Evolutionary conservation across 64 coral and sea anemone species (phyloP), one percentile per base, ranked within the genome.

Genomic region (Montipora efflorescens): DNA sequence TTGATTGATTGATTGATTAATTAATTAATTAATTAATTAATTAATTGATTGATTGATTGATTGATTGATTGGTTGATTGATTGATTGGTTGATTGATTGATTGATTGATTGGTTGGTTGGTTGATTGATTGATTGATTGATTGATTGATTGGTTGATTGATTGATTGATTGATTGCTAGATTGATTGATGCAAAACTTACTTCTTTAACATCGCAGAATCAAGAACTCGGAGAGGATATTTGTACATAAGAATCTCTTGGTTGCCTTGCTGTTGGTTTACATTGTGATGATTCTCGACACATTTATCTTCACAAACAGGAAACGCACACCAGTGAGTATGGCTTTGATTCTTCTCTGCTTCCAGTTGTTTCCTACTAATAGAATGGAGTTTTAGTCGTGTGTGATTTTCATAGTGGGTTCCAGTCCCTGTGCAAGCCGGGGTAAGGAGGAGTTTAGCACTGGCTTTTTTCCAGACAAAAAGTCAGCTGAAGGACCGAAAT

Each of bases 281-380:
- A 72, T 86, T 44, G 44, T 72, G 66, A 86, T 86, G 82, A 86
- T 86, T 46, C 68, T 86, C 4, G 82, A 86, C 66, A 22, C 82
- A 4, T 86, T 50, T 70, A 46, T 86, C 7, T 86, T 86, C 19
- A 86, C 82, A 12, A 72, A 86, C 64, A 70, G 82, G 82, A 86
- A 86, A 23, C 44, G 71, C 18, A 86, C 45, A n/a, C 82, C 82
- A 47, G 82, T 86, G 19, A 86, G 62, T 86, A 20, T 71, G 36
- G 8, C 0, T 64, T 3, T 15, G 9, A 16, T 12, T 64, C 15
- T 36, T 36, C 36, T 36, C 1, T 36, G 36, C 36, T 36, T 36
- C 36, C 36, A 36, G 36, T 36, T 36, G 36, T 36, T 36, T 36
- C 36, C 36, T 36, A 36, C 36, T 36, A 36, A 36, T 36, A 36